Evolutionary conservation across 1,140 invertebrate genomes (phyloP).

Genomic region (Trachelipus rathkii): DNA sequence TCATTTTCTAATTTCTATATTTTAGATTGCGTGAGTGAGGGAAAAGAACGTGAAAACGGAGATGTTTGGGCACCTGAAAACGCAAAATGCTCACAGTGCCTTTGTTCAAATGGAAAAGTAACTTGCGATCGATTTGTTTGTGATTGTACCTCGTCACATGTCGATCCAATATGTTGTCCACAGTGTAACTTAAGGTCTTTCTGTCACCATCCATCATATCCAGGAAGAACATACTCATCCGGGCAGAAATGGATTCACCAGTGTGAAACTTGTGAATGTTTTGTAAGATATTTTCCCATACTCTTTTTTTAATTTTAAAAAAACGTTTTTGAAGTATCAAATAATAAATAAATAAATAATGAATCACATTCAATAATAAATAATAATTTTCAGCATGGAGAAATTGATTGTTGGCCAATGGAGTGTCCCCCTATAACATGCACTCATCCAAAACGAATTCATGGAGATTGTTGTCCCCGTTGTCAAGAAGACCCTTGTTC

Average conservation of each 20-base stretch:
- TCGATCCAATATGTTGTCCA: conserved; percentile 64
- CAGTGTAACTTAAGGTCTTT: conserved; percentile 58
- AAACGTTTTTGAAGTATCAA: background rate
- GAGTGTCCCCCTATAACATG: conserved; percentile 72
- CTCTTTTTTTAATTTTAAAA: background rate
- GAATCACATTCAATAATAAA: background rate
- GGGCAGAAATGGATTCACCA: conserved; percentile 83
- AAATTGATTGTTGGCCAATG: conserved; percentile 82
- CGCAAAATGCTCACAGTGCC: conserved; percentile 60
- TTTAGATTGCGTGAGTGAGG: conserved; percentile 62
- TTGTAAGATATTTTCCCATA: conserved; percentile 56
- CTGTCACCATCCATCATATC: conserved; percentile 72
- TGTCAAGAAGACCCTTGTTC: conserved; percentile 61
- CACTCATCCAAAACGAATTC: conserved; percentile 60
- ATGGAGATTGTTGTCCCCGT: conserved; percentile 66
- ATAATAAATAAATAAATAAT: background rate
- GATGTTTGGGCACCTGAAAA: conserved; percentile 53
- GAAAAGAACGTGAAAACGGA: conserved; percentile 58
- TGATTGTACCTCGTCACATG: conserved; percentile 56
- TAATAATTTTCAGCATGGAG: conserved; percentile 63
- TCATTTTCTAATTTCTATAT: conserved; percentile 30
- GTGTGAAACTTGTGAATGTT: conserved; percentile 84
- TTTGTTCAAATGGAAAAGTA: conserved; percentile 61
- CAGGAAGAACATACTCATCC: conserved; percentile 67
- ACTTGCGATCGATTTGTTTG: conserved; percentile 60